Base-by-base conservation (phyloP, 2,888 invertebrate species). In the Silvanus unidentatus region DNA sequence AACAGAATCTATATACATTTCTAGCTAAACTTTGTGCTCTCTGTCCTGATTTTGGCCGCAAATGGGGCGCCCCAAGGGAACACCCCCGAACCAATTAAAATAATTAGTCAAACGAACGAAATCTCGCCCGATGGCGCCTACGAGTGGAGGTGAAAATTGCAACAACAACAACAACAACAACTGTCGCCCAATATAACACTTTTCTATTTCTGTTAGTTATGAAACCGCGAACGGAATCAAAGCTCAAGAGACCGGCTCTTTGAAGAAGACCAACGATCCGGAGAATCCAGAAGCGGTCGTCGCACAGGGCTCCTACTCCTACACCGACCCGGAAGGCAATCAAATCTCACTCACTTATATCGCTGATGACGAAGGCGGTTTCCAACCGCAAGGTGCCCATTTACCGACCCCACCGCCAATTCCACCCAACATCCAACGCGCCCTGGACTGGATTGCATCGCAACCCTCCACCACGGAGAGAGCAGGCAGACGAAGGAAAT, bases 171-270 rank as follows among this genome's bases (percentile, higher is more conserved):
- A 5, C 9, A 39, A 40, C 13, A n/a, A n/a, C n/a, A n/a, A n/a
- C n/a, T n/a, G n/a, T n/a, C n/a, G n/a, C n/a, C n/a, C n/a, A n/a
- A n/a, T n/a, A n/a, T n/a, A n/a, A n/a, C 11, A 5, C 8, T 28
- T 12, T 29, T 44, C 30, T 15, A 27, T 34, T 44, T 30, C 13
- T 73, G 72, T 36, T 67, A 88, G 88, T 65, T 88, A 81, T 63
- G 88, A 88, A 73, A 82, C 88, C 13, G 87, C 84, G 46, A 88
- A 88, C 63, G 87, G 87, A 45, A 88, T 88, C 45, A 84, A 87
- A 65, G 86, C 84, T 1, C 82, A 88, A 64, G 88, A 88, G 71
- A 79, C 80, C 11, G 88, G 88, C 11, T 82, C 84, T 16, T 68
- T 88, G 58, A 88, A 88, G 73, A 83, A 84, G 63, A 81, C 83